Conservation (phyloP, 2,797 vertebrate species). For the Chelon auratus region DNA sequence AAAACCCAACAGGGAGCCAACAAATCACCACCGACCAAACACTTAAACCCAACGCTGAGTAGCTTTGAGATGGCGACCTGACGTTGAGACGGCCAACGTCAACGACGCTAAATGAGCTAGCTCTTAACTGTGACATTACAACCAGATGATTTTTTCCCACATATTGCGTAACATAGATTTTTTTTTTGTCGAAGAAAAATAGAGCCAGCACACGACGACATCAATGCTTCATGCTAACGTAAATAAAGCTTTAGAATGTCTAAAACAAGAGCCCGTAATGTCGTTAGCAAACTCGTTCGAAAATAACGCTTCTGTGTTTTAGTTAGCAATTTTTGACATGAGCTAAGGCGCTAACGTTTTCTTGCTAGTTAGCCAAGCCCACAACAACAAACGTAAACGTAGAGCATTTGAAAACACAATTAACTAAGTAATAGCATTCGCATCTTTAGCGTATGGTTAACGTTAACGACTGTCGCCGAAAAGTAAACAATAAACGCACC, state of each 20-base stretch:
- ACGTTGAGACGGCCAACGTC: no score
- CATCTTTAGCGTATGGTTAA: accelerated
- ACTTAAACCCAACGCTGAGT: no score
- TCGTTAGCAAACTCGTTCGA: background rate
- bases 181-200: background rate
- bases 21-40: no score
- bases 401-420: background rate
- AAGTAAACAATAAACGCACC: constrained; percentile 7
- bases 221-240: background rate
- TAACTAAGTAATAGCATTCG: no score
- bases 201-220: background rate
- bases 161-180: background rate
- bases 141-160: background rate
- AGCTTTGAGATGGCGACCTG: no score
- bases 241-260: background rate
- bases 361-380: constrained; percentile 10
- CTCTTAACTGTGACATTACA: background rate
- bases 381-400: background rate
- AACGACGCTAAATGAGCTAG: background rate
- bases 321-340: constrained; percentile 28
- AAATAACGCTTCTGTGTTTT: background rate
- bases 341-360: constrained; percentile 48
- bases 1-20: no score
- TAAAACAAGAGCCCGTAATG: background rate
- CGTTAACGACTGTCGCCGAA: background rate